Evolutionary conservation across 2,113 vertebrate species (phyloP), one percentile per base, ranked within the genome.

Genomic region (Elaphurus davidianus): DNA sequence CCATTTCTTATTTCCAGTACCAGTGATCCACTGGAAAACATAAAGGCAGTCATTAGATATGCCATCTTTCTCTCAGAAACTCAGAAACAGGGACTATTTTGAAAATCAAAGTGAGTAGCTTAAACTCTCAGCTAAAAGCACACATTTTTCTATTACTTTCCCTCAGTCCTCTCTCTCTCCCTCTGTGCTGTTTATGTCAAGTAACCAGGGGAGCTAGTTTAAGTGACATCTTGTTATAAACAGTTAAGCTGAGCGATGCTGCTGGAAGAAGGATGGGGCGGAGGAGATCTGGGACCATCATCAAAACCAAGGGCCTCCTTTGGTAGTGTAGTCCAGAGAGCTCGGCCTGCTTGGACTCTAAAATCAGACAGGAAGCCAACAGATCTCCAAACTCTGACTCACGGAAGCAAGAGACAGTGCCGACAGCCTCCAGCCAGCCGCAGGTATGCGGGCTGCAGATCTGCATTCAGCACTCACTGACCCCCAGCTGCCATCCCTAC

Each of bases 211-310:
- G 81, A 90, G 71, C 57, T 64, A 86, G 88, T 94, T 94, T 60
- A 97, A 97, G 84, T 78, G 64, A 90, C 97, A 98, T 94, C 96
- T 91, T 94, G 36, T 95, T 88, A 95, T 95, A 96, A 94, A 94
- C 54, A 88, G 64, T 90, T 76, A 92, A 76, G 17, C 50, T 6
- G 2, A 95, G 94, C 10, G 28, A 87, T 82, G 54, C 50, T 92
- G 47, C 60, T 90, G 87, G 81, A 79, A 97, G 79, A 86, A 92
- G 25, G n/a, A 21, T 90, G 50, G n/a, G 40, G 30, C 3, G 27
- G 28, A 88, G 50, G 62, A 97, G 79, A 94, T 79, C 81, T 92
- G 52, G 33, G 67, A 83, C 88, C 64, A 23, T 13, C 50, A 57
- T 96, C 87, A 95, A 98, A 95, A 87, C 54, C 87, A 97, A 91